Conservation (phyloP, 2,797 vertebrate species). For the Enteromius viviparus region DNA sequence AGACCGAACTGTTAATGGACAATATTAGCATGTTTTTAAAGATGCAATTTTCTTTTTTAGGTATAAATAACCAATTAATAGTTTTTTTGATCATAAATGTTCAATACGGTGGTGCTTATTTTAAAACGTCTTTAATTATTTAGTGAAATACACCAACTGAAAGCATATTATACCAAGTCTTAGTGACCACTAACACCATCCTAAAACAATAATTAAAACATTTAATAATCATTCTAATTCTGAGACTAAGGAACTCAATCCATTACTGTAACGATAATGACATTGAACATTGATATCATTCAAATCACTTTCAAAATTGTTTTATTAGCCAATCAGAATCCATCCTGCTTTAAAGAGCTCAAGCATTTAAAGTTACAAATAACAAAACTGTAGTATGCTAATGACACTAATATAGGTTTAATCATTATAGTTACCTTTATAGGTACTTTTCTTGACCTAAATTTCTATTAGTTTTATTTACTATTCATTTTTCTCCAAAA, state of each 20-base stretch:
- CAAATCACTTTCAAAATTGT: not conserved
- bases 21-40: not conserved
- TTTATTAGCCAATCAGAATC: not conserved
- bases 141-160: not conserved
- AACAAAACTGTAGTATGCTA: too few relatives aligned
- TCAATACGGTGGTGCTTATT: not conserved
- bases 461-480: not conserved
- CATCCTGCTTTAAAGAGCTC: not conserved
- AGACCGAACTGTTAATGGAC: not conserved
- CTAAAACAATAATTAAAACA: not conserved
- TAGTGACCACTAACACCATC: not conserved
- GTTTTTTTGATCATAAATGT: too few relatives aligned
- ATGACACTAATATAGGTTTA: not conserved
- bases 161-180: not conserved
- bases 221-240: not conserved
- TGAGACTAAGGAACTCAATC: not conserved
- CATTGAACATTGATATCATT: not conserved
- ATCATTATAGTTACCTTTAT: not conserved
- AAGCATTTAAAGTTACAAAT: not conserved
- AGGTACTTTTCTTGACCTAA: not conserved
- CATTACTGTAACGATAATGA: not conserved
- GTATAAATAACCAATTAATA: not conserved
- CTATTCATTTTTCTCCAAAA: not conserved
- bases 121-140: not conserved
- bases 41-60: not conserved